phyloP scores from a whole-genome alignment of 2,113 vertebrate species.

The Spheniscus mendiculus region DNA sequence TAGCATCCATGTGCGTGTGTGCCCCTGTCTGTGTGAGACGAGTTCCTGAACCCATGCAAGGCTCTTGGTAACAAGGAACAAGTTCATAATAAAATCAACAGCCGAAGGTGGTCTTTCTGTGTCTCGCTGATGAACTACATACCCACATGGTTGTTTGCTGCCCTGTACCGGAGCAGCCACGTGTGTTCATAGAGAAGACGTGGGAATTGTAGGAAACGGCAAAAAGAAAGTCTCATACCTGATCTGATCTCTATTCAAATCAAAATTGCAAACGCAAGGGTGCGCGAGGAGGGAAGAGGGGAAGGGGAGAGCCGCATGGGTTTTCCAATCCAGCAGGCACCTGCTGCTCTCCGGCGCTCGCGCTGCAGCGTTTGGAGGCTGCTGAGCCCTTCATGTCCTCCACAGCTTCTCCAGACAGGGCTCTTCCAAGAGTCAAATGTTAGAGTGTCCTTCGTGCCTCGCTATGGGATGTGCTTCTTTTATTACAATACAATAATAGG shows the following conservation, averaged over 20 bases:
- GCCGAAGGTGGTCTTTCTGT: background rate
- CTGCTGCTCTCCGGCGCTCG: background rate
- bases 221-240: too few species aligned
- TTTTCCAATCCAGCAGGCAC: background rate
- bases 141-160: rapidly evolving
- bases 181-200: background rate
- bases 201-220: background rate
- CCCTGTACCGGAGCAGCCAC: rapidly evolving
- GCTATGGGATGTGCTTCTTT: background rate
- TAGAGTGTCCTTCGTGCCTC: background rate
- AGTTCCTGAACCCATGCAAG: background rate
- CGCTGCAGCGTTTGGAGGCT: background rate
- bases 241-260: background rate
- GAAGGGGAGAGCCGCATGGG: rapidly evolving
- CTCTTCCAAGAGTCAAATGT: rapidly evolving
- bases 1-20: background rate
- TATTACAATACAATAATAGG: background rate
- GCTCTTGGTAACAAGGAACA: background rate
- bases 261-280: background rate
- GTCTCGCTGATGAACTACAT: rapidly evolving
- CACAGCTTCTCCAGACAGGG: background rate
- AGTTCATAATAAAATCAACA: background rate
- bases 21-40: rapidly evolving
- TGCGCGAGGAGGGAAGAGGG: background rate
- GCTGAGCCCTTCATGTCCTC: rapidly evolving